A percentile compares a stretch with the other conserved stretches of the same genome.
Conservation (phyloP, 2,797 vertebrate species). For the Poecilia gillii region DNA sequence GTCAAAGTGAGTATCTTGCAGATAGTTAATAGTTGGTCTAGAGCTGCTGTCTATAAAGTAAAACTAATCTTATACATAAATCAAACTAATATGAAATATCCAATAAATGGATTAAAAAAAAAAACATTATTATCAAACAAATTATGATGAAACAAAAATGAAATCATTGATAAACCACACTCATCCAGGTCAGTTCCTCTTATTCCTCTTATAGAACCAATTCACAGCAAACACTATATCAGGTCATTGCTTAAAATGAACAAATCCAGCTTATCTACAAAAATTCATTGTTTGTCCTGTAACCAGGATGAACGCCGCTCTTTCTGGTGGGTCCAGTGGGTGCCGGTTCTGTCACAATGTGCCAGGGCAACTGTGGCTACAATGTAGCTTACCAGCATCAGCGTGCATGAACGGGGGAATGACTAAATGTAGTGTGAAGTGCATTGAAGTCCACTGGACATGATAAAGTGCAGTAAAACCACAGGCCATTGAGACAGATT, state of each 20-base stretch:
- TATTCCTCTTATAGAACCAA: background rate
- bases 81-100: slow-evolving; percentile 18
- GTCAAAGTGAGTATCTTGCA: slow-evolving; percentile 68
- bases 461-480: too few relatives aligned
- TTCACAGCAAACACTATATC: background rate
- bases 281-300: background rate
- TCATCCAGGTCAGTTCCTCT: background rate
- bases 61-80: slow-evolving; percentile 51
- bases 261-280: background rate
- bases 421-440: too few relatives aligned
- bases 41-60: slow-evolving; percentile 56
- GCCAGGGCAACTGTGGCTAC: too few relatives aligned
- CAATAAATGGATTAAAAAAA: too few relatives aligned
- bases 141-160: slow-evolving; percentile 18
- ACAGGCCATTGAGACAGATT: background rate
- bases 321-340: too few relatives aligned
- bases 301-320: too few relatives aligned
- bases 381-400: too few relatives aligned
- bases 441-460: too few relatives aligned
- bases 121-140: too few relatives aligned
- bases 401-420: too few relatives aligned
- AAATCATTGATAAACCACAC: slow-evolving; percentile 56
- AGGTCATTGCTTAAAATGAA: background rate
- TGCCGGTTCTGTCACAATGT: too few relatives aligned
- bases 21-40: slow-evolving; percentile 75